Conservation (phyloP, 2,888 invertebrate species). For the Apodemia zela region DNA sequence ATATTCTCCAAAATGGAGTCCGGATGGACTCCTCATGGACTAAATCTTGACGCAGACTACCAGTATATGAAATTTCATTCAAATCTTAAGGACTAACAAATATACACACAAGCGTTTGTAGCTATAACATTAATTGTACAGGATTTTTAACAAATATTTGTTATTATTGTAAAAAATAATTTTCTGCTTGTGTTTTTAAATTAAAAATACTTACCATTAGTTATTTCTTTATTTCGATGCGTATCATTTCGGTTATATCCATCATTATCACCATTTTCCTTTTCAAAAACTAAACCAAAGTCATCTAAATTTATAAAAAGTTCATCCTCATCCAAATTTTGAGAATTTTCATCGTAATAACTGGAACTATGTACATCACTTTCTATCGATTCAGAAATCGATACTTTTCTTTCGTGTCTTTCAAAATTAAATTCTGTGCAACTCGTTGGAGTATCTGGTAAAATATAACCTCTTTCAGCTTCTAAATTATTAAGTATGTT, state of each 20-base stretch:
- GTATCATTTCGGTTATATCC: constrained; percentile 36
- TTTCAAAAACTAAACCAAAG: constrained; percentile 62
- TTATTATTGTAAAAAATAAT: no score
- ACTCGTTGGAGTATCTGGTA: constrained; percentile 71
- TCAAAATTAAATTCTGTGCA: constrained; percentile 66
- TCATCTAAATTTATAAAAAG: constrained; percentile 70
- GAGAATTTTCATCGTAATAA: constrained; percentile 69
- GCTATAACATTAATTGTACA: no score
- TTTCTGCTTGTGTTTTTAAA: no score
- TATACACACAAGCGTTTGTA: no score
- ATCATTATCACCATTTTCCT: constrained; percentile 42
- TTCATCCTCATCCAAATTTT: constrained; percentile 70
- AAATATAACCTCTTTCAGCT: constrained; percentile 52
- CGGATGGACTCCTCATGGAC: no score
- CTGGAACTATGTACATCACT: constrained; percentile 66
- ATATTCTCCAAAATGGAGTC: no score
- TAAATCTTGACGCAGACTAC: no score
- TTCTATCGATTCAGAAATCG: constrained; percentile 67
- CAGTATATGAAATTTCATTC: no score
- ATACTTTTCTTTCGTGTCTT: constrained; percentile 57
- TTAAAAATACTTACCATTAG: constrained; percentile 46
- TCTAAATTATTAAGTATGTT: constrained; percentile 67
- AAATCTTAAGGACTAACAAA: no score
- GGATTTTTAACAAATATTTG: no score
- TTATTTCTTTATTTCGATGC: constrained; percentile 44